Base-by-base conservation (phyloP, 2,888 invertebrate genomes). In the Nomada fucata region DNA sequence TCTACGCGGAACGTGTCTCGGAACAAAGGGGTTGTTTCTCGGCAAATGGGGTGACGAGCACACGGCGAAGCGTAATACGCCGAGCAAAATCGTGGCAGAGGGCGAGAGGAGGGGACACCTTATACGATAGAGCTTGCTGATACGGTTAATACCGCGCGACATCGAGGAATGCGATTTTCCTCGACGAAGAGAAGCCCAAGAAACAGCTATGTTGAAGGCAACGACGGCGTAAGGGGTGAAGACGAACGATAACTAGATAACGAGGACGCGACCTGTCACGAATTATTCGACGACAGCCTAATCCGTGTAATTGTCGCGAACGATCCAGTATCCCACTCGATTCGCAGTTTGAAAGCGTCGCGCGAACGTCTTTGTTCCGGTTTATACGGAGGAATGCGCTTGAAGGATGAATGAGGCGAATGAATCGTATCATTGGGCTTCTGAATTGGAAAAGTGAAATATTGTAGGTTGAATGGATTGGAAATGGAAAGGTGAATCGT, bases 141-240 rank as follows among this genome's bases (percentile, higher is more conserved):
- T 87, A 79, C 75, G 77, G 76, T 77, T 87, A 86, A 86, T 84
- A 74, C 68, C 71, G 65, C 44, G 70, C 86, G 83, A 86, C 84
- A 83, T 67, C 57, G 61, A 71, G 78, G 79, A 88, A 88, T 88
- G 79, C 76, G 82, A 87, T 86, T 83, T 84, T 84, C 73, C 75
- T 23, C 73, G 44, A 63, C 60, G 75, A 79, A 79, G 80, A 64
- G 83, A 77, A 83, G 64, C 83, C 60, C 71, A 52, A 52, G 84
- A 81, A 79, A 82, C 86, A 76, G 71, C 65, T 29, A 74, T 73
- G 74, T 59, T 53, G 59, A 36, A 61, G 63, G 52, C 29, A 42
- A 47, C 9, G 20, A 63, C 52, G 36, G 13, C 68, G 60, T 29
- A 47, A 52, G 63, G 75, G 70, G 70, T 55, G 70, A 71, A 69